phyloP scores from a whole-genome alignment of 2,113 vertebrate species.

The Notechis scutatus region DNA sequence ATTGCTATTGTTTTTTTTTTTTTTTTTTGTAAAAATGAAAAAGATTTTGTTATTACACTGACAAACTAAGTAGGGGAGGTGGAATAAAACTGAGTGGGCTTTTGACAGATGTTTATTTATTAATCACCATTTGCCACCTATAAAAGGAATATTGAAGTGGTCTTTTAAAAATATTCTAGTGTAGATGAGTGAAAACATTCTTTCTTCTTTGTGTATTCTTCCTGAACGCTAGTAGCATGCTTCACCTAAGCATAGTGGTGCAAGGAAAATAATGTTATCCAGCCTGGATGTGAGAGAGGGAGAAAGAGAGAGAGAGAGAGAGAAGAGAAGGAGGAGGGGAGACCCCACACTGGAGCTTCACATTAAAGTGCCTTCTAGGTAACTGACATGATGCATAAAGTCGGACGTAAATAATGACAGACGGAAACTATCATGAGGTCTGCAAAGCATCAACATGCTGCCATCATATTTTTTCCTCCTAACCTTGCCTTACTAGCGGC shows the following conservation, averaged over 20 bases:
- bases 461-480: slow-evolving; percentile 92
- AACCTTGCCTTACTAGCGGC: slow-evolving; percentile 93
- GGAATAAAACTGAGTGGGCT: slow-evolving; percentile 73
- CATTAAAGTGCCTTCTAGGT: slow-evolving; percentile 92
- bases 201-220: slow-evolving; percentile 85
- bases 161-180: slow-evolving; percentile 55
- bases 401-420: slow-evolving; percentile 99
- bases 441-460: slow-evolving; percentile 96
- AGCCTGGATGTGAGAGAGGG: slow-evolving; percentile 67
- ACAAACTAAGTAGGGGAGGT: slow-evolving; percentile 40
- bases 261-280: slow-evolving; percentile 94
- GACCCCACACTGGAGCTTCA: slow-evolving; percentile 73
- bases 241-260: slow-evolving; percentile 96
- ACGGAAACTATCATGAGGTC: slow-evolving; percentile 99
- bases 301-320: not conserved
- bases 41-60: slow-evolving; percentile 59
- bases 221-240: slow-evolving; percentile 86
- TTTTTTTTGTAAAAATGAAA: slow-evolving; percentile 33
- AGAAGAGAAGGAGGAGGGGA: too few species aligned
- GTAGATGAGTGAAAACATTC: slow-evolving; percentile 78
- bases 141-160: slow-evolving; percentile 67
- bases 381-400: slow-evolving; percentile 98
- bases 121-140: slow-evolving; percentile 74
- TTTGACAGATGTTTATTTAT: slow-evolving; percentile 76
- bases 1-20: slow-evolving; percentile 30